Evolutionary conservation across 2,797 vertebrate species (phyloP).

Genomic region (Yasuhikotakia modesta): DNA sequence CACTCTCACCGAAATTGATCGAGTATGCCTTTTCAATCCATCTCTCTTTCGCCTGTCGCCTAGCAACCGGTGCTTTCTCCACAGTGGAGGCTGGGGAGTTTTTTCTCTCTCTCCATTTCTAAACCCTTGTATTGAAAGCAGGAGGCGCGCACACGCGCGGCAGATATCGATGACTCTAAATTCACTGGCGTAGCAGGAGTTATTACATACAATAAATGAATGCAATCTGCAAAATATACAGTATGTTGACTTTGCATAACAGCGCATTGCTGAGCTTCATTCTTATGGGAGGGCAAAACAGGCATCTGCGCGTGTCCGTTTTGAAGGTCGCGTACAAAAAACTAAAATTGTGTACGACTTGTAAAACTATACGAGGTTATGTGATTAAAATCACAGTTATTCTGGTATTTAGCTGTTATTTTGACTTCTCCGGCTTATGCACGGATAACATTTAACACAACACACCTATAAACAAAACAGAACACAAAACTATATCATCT

Average conservation of each 20-base stretch:
- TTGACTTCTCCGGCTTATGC: background rate
- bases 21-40: slow-evolving; percentile 84
- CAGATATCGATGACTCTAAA: slow-evolving; percentile 40
- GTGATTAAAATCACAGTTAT: background rate
- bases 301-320: background rate
- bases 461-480: background rate
- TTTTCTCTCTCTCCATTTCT: slow-evolving; percentile 35
- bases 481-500: too few species aligned
- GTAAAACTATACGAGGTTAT: background rate
- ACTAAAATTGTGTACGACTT: background rate
- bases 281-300: background rate
- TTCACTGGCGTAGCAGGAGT: slow-evolving; percentile 34
- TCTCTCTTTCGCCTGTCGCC: slow-evolving; percentile 81
- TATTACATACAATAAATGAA: slow-evolving; percentile 42
- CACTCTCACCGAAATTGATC: slow-evolving; percentile 83
- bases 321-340: background rate
- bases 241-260: slow-evolving; percentile 38
- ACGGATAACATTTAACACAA: background rate
- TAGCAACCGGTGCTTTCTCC: slow-evolving; percentile 84
- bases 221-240: slow-evolving; percentile 27
- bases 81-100: slow-evolving; percentile 75
- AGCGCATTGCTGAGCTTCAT: background rate
- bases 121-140: slow-evolving; percentile 66
- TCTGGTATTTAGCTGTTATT: background rate
- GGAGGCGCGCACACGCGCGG: slow-evolving; percentile 40